Evolutionary conservation across 2,113 vertebrate genomes (phyloP).

Genomic region (Poecile atricapillus): DNA sequence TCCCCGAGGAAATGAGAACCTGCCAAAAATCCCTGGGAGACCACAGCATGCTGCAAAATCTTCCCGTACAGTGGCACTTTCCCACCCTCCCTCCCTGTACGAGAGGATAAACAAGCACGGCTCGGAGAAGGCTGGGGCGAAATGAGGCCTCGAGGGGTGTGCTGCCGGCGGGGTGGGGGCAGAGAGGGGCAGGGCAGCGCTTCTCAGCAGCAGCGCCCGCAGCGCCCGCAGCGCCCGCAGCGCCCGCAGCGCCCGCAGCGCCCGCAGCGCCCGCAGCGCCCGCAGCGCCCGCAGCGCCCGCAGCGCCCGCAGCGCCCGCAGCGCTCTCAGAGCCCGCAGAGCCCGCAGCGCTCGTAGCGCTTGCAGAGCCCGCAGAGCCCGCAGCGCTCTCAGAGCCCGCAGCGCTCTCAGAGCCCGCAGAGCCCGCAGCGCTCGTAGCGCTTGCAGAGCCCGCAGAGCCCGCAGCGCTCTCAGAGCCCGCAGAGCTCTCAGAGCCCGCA

Average conservation of each 20-base stretch:
- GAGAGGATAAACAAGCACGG: not conserved
- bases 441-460: no score
- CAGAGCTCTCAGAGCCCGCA: no score
- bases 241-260: not conserved
- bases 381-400: no score
- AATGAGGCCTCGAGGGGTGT: not conserved
- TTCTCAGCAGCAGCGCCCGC: not conserved
- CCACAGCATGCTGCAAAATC: not conserved
- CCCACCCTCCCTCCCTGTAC: not conserved
- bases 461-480: not conserved
- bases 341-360: not conserved
- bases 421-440: not conserved
- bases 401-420: not conserved
- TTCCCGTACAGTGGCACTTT: not conserved
- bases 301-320: not conserved
- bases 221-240: not conserved
- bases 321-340: no score
- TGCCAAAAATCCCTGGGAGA: slow-evolving; percentile 2
- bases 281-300: not conserved
- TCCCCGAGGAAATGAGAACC: not conserved
- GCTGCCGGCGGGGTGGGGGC: not conserved
- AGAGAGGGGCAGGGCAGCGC: not conserved
- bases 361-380: not conserved
- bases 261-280: not conserved
- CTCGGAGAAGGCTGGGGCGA: not conserved